Evolutionary conservation across 1,140 invertebrate species (phyloP).

Genomic region (Drosophila rufa): DNA sequence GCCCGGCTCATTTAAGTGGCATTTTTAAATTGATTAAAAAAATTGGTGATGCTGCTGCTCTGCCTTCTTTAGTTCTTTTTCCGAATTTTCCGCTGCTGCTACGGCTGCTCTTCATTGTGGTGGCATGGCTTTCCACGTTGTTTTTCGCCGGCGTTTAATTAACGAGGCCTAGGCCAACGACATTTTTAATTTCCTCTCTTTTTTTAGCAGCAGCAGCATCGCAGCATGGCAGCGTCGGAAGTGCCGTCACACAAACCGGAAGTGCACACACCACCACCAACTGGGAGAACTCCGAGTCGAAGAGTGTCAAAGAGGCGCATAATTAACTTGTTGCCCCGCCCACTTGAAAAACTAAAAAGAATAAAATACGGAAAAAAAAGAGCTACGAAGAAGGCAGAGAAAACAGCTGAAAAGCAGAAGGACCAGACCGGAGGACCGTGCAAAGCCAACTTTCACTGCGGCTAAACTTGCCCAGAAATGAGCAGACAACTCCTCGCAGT

Average conservation of each 20-base stretch:
- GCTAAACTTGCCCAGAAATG: conserved; percentile 67
- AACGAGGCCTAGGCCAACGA: conserved; percentile 59
- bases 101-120: conserved; percentile 10
- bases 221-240: conserved; percentile 44
- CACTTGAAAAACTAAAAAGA: conserved; percentile 43
- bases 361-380: conserved; percentile 6
- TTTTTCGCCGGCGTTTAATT: conserved; percentile 62
- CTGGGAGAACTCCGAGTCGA: conserved; percentile 25
- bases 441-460: conserved; percentile 72
- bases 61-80: conserved; percentile 42
- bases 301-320: conserved; percentile 59
- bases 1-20: conserved; percentile 63
- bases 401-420: conserved; percentile 21
- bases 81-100: conserved; percentile 25
- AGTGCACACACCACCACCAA: conserved; percentile 42
- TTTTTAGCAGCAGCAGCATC: conserved; percentile 1
- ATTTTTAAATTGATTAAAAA: conserved; percentile 81
- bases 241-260: conserved; percentile 70
- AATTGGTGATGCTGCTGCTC: conserved; percentile 31
- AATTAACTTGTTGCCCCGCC: conserved; percentile 79
- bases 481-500: conserved; percentile 45
- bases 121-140: conserved; percentile 10
- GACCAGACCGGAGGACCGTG: conserved; percentile 4
- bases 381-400: conserved; percentile 13
- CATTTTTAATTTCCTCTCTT: conserved; percentile 78